Percentiles rank a stretch among this genome's conserved stretches.
These are phyloP conservation scores for Smutsia temminckii DNA, from an alignment of 2,797 vertebrate genomes.

Conservation along the genomic window DNA sequence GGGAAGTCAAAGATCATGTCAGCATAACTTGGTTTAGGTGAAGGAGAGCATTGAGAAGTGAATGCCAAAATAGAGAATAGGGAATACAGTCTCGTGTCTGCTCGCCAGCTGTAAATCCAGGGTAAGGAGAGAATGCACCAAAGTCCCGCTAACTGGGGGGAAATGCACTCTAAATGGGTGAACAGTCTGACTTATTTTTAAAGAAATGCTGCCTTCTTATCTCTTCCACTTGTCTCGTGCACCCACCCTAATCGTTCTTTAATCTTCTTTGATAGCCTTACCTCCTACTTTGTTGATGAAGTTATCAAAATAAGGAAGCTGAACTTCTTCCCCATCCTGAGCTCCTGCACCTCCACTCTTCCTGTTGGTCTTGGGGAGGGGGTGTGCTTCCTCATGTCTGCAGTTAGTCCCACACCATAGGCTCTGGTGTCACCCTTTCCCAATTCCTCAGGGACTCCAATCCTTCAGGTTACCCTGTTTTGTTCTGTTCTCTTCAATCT, in stretches of 20 bases:
- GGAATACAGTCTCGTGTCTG: neutral
- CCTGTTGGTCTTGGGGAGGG: rapidly evolving
- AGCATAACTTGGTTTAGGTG: slow-evolving; percentile 34
- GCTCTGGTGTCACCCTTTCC: neutral
- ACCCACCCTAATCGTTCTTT: neutral
- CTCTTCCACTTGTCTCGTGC: neutral
- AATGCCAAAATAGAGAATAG: neutral
- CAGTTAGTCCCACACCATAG: neutral
- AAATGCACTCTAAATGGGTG: neutral
- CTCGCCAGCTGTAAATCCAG: neutral
- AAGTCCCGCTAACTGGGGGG: neutral
- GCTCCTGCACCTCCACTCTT: neutral
- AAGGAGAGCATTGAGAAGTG: slow-evolving; percentile 6
- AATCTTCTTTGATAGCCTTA: neutral
- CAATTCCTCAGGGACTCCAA: neutral
- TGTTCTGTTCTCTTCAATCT: neutral
- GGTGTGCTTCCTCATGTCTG: rapidly evolving
- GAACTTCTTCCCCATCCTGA: neutral
- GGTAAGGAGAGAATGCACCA: neutral
- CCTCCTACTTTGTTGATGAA: neutral
- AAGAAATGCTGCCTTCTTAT: neutral
- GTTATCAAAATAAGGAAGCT: neutral
- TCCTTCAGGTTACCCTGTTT: neutral
- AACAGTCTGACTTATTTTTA: neutral
- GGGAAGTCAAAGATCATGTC: slow-evolving; percentile 67